Percentiles rank a stretch among this genome's conserved stretches.
These are phyloP conservation scores for Mimas tiliae DNA, from an alignment of 2,888 invertebrate species.

Conservation along the genomic window DNA sequence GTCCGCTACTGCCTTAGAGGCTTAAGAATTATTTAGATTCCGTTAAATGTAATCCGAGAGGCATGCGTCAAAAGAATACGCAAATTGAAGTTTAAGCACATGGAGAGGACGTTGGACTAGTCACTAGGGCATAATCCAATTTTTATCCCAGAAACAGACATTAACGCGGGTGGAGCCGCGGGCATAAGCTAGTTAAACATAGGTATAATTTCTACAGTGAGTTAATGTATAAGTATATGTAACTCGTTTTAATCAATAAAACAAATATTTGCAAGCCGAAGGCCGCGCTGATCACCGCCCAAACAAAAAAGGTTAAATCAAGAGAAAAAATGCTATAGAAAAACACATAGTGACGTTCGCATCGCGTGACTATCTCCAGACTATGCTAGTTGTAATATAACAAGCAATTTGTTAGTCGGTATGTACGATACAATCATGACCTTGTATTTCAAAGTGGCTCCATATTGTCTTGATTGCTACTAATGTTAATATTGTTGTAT, in stretches of 20 bases:
- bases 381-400: background rate
- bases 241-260: background rate
- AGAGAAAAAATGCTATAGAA: background rate
- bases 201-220: background rate
- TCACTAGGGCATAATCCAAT: too few species aligned
- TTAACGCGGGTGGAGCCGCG: too few species aligned
- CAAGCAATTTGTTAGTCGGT: background rate
- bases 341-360: background rate
- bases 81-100: too few species aligned
- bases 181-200: too few species aligned
- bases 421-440: background rate
- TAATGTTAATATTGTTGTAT: background rate
- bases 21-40: too few species aligned
- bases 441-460: slow-evolving; percentile 6
- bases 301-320: background rate
- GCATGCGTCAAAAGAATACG: too few species aligned
- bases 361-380: slow-evolving; percentile 21
- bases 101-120: too few species aligned
- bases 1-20: too few species aligned
- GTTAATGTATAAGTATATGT: too few species aligned
- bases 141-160: too few species aligned
- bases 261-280: background rate
- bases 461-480: slow-evolving; percentile 4
- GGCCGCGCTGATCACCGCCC: background rate
- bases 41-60: too few species aligned